phyloP scores from a whole-genome alignment of 2,797 vertebrate genomes.

The Leptodactylus fallax region DNA sequence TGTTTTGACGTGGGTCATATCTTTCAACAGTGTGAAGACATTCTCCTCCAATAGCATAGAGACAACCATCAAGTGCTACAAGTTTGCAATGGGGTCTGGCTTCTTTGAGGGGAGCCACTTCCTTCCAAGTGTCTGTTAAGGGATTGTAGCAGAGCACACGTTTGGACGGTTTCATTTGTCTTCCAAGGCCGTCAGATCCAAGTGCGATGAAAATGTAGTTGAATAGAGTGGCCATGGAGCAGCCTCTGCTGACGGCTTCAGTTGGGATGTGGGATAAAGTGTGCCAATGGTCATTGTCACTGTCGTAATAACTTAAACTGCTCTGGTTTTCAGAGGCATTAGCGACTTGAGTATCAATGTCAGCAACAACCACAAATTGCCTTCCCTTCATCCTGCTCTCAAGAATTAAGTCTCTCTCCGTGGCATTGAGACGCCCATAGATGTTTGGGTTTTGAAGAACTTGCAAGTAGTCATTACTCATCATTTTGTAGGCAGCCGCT shows the following conservation, averaged over 20 bases:
- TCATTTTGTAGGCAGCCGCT: slow-evolving; percentile 83
- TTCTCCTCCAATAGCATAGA: slow-evolving; percentile 94
- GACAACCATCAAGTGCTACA: slow-evolving; percentile 84
- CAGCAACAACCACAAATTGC: slow-evolving; percentile 80
- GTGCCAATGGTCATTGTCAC: slow-evolving; percentile 80
- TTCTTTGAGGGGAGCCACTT: slow-evolving; percentile 89
- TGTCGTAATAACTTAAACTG: slow-evolving; percentile 86
- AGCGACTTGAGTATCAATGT: slow-evolving; percentile 78
- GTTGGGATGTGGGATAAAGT: slow-evolving; percentile 80
- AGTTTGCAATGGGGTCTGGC: slow-evolving; percentile 90
- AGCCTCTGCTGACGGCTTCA: slow-evolving; percentile 84
- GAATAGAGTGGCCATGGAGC: slow-evolving; percentile 88
- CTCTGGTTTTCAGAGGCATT: slow-evolving; percentile 66
- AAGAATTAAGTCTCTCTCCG: slow-evolving; percentile 85
- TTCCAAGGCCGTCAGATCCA: slow-evolving; percentile 79
- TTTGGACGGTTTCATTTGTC: slow-evolving; percentile 79
- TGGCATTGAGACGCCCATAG: slow-evolving; percentile 81
- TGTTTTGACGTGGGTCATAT: slow-evolving; percentile 87
- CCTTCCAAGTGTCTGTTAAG: slow-evolving; percentile 86
- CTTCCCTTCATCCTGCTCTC: slow-evolving; percentile 78
- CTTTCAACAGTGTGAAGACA: slow-evolving; percentile 89
- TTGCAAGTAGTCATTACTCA: slow-evolving; percentile 93
- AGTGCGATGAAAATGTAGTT: slow-evolving; percentile 93
- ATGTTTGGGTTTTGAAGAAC: slow-evolving; percentile 84
- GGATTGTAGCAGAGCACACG: slow-evolving; percentile 94